A percentile compares a stretch with the other conserved stretches of the same genome.
phyloP scores from a whole-genome alignment of 2,113 vertebrate genomes.

The Macheiramphus alcinus region DNA sequence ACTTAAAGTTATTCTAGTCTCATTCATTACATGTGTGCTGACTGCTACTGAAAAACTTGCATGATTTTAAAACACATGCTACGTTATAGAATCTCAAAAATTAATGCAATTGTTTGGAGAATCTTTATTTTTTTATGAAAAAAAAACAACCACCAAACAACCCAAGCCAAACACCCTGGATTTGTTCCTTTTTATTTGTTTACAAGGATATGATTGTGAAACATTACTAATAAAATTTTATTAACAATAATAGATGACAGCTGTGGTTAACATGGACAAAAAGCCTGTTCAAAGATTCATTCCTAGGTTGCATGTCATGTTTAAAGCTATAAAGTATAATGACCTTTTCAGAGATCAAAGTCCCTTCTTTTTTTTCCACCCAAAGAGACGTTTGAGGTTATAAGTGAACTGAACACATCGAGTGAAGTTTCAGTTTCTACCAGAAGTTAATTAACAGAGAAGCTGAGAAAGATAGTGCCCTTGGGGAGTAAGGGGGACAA shows the following conservation, averaged over 20 bases:
- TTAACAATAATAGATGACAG: slow-evolving; percentile 58
- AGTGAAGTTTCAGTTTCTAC: background rate
- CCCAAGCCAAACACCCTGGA: background rate
- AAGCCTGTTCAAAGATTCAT: slow-evolving; percentile 23
- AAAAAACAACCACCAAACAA: background rate
- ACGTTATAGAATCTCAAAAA: background rate
- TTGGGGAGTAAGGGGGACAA: background rate
- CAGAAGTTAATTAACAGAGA: background rate
- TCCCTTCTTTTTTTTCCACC: background rate
- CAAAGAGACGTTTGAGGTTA: background rate
- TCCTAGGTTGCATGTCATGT: slow-evolving; percentile 35
- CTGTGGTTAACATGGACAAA: slow-evolving; percentile 34
- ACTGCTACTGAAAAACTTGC: background rate
- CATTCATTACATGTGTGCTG: background rate
- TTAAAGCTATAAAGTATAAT: slow-evolving; percentile 36
- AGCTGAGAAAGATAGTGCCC: background rate
- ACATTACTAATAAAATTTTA: slow-evolving; percentile 51
- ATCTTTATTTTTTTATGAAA: background rate
- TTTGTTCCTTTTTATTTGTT: slow-evolving; percentile 43
- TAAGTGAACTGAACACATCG: background rate
- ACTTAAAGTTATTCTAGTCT: background rate
- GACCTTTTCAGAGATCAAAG: slow-evolving; percentile 37
- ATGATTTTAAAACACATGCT: background rate
- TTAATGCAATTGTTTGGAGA: background rate
- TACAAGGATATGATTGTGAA: slow-evolving; percentile 54